phyloP scores from a whole-genome alignment of 2,888 invertebrate species.

The Acleris emargana region DNA sequence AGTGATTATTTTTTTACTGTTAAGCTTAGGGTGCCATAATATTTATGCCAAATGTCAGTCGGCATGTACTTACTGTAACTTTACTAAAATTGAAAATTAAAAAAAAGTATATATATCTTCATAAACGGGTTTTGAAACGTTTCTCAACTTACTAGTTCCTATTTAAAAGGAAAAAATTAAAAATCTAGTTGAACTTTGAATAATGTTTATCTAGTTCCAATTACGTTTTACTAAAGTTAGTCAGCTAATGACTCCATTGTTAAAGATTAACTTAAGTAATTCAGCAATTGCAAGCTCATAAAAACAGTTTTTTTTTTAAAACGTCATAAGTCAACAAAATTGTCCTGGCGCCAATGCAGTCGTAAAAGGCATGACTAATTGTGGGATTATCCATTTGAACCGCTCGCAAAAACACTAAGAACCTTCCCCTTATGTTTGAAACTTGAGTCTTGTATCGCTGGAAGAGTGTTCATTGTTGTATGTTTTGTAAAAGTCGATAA shows the following conservation, averaged over 20 bases:
- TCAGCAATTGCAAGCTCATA: slow-evolving; percentile 2
- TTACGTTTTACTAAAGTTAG: background rate
- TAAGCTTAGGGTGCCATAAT: background rate
- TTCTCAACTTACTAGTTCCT: too few species aligned
- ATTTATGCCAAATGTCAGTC: background rate
- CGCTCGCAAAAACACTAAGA: slow-evolving; percentile 26
- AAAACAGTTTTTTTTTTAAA: slow-evolving; percentile 23
- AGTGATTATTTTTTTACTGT: too few species aligned
- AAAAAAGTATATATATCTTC: too few species aligned
- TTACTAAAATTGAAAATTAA: too few species aligned
- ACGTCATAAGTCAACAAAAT: slow-evolving; percentile 26
- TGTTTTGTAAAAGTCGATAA: background rate
- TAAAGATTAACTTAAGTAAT: slow-evolving; percentile 9
- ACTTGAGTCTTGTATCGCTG: background rate
- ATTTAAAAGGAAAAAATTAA: too few species aligned
- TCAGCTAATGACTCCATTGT: slow-evolving; percentile 6
- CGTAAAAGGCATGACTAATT: slow-evolving; percentile 45
- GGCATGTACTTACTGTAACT: background rate
- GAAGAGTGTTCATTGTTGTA: background rate
- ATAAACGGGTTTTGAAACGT: too few species aligned
- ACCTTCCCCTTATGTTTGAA: background rate
- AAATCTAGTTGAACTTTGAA: background rate
- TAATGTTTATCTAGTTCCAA: background rate
- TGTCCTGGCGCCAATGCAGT: slow-evolving; percentile 45
- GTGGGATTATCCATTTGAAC: slow-evolving; percentile 44